Evolutionary conservation across 2,113 vertebrate genomes (phyloP), one percentile per base, ranked within the genome.

Genomic region (Genyomyrus donnyi): DNA sequence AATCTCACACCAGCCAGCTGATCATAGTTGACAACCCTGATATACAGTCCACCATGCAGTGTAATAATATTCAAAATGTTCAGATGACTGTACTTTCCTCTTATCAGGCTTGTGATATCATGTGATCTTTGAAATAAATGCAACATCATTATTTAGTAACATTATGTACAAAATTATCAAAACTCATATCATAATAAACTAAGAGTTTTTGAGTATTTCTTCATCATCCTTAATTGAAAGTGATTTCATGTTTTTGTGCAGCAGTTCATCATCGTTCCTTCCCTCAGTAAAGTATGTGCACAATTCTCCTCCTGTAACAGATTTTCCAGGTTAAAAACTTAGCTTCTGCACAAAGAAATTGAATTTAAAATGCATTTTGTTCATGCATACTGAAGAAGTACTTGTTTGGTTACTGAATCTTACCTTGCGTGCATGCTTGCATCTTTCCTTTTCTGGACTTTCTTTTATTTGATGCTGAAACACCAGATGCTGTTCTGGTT

Each of bases 381-480:
- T 49, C 62, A 10, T 77, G 45, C 46, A 66, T 46, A 86, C 10
- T 58, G 48, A 80, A 50, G 21, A 2, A 6, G 9, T 56, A 21
- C n/a, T 15, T 70, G n/a, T 62, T 58, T 39, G 24, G 50, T 27
- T 10, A 48, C 6, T 42, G 19, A 45, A 56, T 52, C 46, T 80
- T 90, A 50, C 89, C 27, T 83, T 35, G 31, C 42, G 31, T 62
- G 35, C 46, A 15, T 27, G 42, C 39, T 62, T 88, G 46, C 49
- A 17, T 77, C 31, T 62, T 91, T 5, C 46, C 6, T 83, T 80
- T 88, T 88, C 52, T 89, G 35, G 66, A 31, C 39, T 24, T 42
- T 83, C 45, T 91, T 83, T 83, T 50, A 83, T 89, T 91, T 39
- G 62, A 80, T 87, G 88, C 3, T 46, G 39, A 84, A 84, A 46